Base-by-base conservation (phyloP, 1,140 invertebrate species). In the Microplitis demolitor region DNA sequence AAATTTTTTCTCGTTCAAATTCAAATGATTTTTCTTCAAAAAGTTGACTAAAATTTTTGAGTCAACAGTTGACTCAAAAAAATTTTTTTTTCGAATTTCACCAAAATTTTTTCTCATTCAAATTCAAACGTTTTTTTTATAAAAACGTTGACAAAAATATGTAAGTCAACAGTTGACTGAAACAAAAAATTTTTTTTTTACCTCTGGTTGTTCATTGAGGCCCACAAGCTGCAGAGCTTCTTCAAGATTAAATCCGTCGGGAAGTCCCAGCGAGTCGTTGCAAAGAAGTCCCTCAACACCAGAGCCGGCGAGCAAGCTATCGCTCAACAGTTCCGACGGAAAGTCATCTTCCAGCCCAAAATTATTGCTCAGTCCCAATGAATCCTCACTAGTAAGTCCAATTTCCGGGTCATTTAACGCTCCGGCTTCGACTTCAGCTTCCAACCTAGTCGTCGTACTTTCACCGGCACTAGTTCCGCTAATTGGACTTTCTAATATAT, bases 171-270 rank as follows among this genome's bases (percentile, higher is more conserved):
- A 24, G 24, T 24, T 1, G 24, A 1, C 24, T 24, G 24, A 24
- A 24, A 24, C 24, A 24, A 24, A 24, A 24, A 24, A 24, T 24
- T 0, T 24, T 24, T 24, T 24, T 24, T 24, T 56, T 56, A 56
- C 53, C 53, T 60, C 87, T 82, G 77, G 87, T 89, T 83, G 39
- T 11, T 92, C 91, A 82, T 93, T 90, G 80, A 93, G 89, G 66
- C 91, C 91, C 53, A 93, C 91, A 24, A 93, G 89, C 79, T 92
- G 90, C 6, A 94, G 88, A 39, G 92, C 92, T 79, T 93, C 92
- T 78, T 93, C 92, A 51, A 94, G 89, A 76, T 92, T 90, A 80
- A 92, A 91, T 81, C 91, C 91, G 81, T 90, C 88, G 81, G 88
- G 82, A 69, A 88, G 69, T 53, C 82, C 83, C 1, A 87, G 74